Percentiles rank a stretch among this genome's conserved stretches.
Evolutionary conservation across 1,140 invertebrate genomes (phyloP).

Genomic region (Ostrea edulis): DNA sequence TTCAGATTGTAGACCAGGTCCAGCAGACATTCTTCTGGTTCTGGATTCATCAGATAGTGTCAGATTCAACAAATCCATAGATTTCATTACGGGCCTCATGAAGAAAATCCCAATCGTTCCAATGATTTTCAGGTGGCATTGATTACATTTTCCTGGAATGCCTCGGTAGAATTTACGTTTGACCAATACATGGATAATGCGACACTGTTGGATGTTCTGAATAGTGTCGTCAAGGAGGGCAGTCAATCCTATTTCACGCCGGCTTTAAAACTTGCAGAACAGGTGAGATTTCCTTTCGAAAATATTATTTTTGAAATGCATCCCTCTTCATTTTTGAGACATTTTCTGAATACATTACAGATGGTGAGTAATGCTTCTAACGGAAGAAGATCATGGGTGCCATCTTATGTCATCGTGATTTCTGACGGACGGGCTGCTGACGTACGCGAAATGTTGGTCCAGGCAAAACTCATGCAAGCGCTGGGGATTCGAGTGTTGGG

Average conservation of each 20-base stretch:
- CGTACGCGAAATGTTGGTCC: background rate
- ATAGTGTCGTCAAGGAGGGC: background rate
- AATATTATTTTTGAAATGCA: no score
- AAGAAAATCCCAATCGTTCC: conserved; percentile 40
- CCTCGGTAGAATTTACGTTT: conserved; percentile 40
- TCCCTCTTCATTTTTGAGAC: no score
- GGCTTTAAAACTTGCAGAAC: background rate
- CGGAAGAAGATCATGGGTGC: background rate
- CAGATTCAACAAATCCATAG: conserved; percentile 36
- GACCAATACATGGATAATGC: conserved; percentile 3
- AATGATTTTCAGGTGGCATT: conserved; percentile 47
- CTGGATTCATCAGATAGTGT: conserved; percentile 46
- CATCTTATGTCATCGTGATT: background rate
- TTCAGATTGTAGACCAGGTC: conserved; percentile 52
- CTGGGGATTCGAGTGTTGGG: background rate
- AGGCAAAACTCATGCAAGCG: background rate
- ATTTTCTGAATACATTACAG: background rate
- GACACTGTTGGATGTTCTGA: background rate
- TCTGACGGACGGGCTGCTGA: conserved; percentile 4
- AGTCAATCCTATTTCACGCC: background rate
- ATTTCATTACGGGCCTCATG: conserved; percentile 19
- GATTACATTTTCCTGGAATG: conserved; percentile 42
- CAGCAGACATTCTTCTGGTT: conserved; percentile 46
- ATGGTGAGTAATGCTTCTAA: background rate
- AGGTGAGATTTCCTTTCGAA: background rate